Evolutionary conservation across 2,888 invertebrate species (phyloP).

Genomic region (Perithous albicinctus): DNA sequence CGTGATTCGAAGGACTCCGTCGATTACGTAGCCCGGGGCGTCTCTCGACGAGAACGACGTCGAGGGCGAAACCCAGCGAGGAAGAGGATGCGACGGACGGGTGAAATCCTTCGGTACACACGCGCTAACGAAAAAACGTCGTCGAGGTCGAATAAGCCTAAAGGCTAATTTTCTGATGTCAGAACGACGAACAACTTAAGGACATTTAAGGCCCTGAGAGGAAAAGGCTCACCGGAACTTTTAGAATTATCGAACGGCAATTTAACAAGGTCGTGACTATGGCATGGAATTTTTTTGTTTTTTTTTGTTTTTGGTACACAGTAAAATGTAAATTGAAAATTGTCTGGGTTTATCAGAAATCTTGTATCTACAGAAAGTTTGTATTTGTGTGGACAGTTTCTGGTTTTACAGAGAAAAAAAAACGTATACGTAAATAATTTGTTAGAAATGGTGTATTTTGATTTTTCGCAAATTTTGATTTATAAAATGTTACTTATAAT

Average conservation of each 20-base stretch:
- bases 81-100: slow-evolving; percentile 35
- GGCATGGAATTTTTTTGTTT: too few relatives aligned
- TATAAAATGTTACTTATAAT: too few relatives aligned
- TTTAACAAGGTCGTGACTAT: too few relatives aligned
- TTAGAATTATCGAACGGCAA: neutral
- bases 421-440: too few relatives aligned
- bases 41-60: slow-evolving; percentile 20
- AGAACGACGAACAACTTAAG: neutral
- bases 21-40: slow-evolving; percentile 49
- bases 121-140: slow-evolving; percentile 10
- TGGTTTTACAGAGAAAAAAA: too few relatives aligned
- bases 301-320: too few relatives aligned
- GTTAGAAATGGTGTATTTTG: too few relatives aligned
- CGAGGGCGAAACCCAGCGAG: slow-evolving; percentile 18
- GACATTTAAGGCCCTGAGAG: neutral
- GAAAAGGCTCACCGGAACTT: neutral
- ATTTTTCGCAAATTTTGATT: too few relatives aligned
- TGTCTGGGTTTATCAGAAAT: too few relatives aligned
- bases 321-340: too few relatives aligned
- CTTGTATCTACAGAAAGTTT: too few relatives aligned
- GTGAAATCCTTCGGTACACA: slow-evolving; percentile 3
- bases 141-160: slow-evolving; percentile 14
- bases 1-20: slow-evolving; percentile 44
- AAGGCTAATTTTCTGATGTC: slow-evolving; percentile 43
- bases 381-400: too few relatives aligned